These are phyloP conservation scores for Brachylomia viminalis DNA, from an alignment of 2,888 invertebrate species.

Conservation along the genomic window DNA sequence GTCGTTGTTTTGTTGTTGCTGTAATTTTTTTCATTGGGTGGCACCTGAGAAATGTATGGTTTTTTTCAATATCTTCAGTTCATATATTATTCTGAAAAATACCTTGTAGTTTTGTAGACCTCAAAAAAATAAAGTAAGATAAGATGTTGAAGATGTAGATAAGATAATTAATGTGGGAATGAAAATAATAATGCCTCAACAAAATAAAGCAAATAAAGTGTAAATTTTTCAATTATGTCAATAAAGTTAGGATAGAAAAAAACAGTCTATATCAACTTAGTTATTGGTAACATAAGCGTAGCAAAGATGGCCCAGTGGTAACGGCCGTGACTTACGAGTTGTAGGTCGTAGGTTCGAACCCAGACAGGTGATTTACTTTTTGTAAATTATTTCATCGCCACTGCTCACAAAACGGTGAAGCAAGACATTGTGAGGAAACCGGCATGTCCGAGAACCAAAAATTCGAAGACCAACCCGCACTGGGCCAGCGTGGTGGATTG, in stretches of 20 bases:
- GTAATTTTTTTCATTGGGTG: background rate
- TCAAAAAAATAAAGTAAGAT: background rate
- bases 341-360: no score
- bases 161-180: background rate
- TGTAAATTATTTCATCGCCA: no score
- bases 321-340: no score
- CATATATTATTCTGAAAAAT: no score
- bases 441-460: no score
- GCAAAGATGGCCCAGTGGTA: no score
- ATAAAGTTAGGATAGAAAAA: background rate
- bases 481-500: no score
- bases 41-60: background rate
- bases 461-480: no score
- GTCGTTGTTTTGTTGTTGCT: background rate
- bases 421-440: no score
- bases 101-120: background rate
- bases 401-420: no score
- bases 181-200: background rate
- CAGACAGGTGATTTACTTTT: no score
- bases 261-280: background rate
- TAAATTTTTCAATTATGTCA: background rate
- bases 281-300: background rate
- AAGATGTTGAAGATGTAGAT: background rate
- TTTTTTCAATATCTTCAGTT: no score
- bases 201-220: background rate